Base-by-base conservation (phyloP, 2,888 invertebrate species). In the Electrophaes corylata region DNA sequence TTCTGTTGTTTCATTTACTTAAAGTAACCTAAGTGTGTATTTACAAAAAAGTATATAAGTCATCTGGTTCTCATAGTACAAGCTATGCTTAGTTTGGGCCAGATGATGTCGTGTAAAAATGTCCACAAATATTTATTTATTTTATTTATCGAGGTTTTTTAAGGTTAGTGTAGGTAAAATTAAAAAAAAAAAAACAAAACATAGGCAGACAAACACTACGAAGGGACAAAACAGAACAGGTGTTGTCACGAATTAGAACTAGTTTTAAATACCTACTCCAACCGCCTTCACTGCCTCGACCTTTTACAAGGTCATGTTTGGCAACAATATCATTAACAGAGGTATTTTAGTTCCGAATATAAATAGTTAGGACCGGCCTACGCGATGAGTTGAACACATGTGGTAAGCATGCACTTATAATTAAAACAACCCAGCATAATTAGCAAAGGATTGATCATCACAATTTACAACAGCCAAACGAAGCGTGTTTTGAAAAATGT, bases 221-320 rank as follows among this genome's bases (percentile, higher is more conserved):
- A 43, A 39, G 26, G 37, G 6, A 26, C 37, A 12, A 18, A 18
- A 20, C 20, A n/a, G 16, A 4, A 47, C 50, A 45, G 35, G 26
- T 52, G 52, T 12, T 18, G 53, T 54, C 31, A 31, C 33, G n/a
- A 41, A 10, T 20, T 6, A 33, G 33, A 55, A 49, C 55, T 56
- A 44, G 49, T 56, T 49, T 49, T 4, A 37, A 31, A 55, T 48
- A 49, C 33, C 29, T 46, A 53, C n/a, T 40, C 12, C 33, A 49
- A 54, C 45, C 50, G 54, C 54, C 59, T 47, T 35, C 45, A 26
- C 51, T 20, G 35, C 16, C 33, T 43, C 50, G 59, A 53, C 48
- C 58, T 53, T 31, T 18, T 12, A 11, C 50, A 59, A 59, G 59
- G 59, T 59, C 46, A 37, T 50, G 46, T 37, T 55, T 54, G 45